These are phyloP conservation scores for Oegoconia quadripuncta DNA, from an alignment of 2,888 invertebrate genomes.

Conservation along the genomic window DNA sequence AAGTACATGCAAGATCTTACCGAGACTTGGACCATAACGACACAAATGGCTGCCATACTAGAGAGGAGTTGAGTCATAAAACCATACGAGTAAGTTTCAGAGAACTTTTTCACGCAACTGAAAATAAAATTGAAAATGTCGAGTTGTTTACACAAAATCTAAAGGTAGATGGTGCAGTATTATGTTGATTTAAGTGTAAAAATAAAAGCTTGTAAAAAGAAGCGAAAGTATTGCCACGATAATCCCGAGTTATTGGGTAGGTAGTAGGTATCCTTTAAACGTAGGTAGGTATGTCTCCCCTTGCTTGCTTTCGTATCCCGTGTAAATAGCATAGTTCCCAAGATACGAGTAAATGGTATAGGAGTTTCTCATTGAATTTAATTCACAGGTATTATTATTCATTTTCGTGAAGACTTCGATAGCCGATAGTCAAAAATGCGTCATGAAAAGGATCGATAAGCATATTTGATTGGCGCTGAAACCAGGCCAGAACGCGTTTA, in stretches of 20 bases:
- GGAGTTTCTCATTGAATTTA: no score
- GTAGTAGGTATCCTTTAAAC: conserved; percentile 40
- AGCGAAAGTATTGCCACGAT: conserved; percentile 64
- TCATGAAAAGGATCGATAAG: background rate
- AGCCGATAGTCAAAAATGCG: background rate
- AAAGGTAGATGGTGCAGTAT: conserved; percentile 50
- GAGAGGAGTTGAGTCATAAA: conserved; percentile 73
- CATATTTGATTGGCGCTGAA: conserved; percentile 3
- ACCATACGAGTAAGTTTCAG: conserved; percentile 64
- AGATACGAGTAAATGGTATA: no score
- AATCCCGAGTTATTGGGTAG: conserved; percentile 74
- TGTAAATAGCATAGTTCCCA: conserved; percentile 27
- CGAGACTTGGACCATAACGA: conserved; percentile 75
- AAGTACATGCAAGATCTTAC: conserved; percentile 44
- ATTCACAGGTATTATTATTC: no score
- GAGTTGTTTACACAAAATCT: conserved; percentile 6
- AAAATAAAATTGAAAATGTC: conserved; percentile 26
- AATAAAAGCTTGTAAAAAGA: conserved; percentile 54
- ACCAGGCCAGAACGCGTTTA: conserved; percentile 20
- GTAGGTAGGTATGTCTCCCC: conserved; percentile 36
- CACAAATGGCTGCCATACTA: conserved; percentile 72
- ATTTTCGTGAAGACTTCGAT: no score
- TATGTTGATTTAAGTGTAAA: conserved; percentile 54
- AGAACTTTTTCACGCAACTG: conserved; percentile 69
- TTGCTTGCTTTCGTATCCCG: conserved; percentile 50